Evolutionary conservation across 2,797 vertebrate species (phyloP), one percentile per base, ranked within the genome.

Genomic region (Tolypeutes matacus): DNA sequence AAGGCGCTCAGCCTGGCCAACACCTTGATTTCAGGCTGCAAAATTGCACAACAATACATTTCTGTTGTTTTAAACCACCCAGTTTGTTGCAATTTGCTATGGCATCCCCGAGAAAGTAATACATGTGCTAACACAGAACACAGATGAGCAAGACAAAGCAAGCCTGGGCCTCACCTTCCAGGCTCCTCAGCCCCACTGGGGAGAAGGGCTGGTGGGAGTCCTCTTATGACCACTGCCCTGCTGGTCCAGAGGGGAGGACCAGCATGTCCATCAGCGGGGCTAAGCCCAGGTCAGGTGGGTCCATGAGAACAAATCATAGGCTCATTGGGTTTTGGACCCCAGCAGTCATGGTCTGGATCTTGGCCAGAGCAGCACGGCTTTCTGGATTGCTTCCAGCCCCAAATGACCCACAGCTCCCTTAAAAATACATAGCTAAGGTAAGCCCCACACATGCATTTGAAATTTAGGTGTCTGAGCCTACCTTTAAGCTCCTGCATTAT

Each of bases 11-110:
- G 64, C 15, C 29, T 62, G 15, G 46, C 56, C 1, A 11, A 5
- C 10, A 2, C 56, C 46, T 25, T 7, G 46, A 7, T 1, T 10
- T 4, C 23, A 81, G 39, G 42, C 56, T n/a, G 36, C 7, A 13
- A 36, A 36, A 49, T 7, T 3, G 39, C 0, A 25, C n/a, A 9
- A 2, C 31, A 25, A 21, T 2, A 6, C 2, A 8, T 2, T 10
- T 36, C 51, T 53, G 21, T 14, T 14, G 25, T n/a, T 20, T 20
- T 15, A 51, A 70, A 23, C 60, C 31, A 21, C 23, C 5, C 9
- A 7, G 23, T 15, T 5, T 89, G 42, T 23, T 78, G 65, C 27
- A 56, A 56, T 56, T 56, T 56, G 53, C 18, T 21, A 2, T 1
- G 17, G 65, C 31, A 17, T 46, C 65, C 53, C 18, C 27, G 34